Base-by-base conservation (phyloP, 2,797 vertebrate genomes). In the Phyllotis vaccarum region DNA sequence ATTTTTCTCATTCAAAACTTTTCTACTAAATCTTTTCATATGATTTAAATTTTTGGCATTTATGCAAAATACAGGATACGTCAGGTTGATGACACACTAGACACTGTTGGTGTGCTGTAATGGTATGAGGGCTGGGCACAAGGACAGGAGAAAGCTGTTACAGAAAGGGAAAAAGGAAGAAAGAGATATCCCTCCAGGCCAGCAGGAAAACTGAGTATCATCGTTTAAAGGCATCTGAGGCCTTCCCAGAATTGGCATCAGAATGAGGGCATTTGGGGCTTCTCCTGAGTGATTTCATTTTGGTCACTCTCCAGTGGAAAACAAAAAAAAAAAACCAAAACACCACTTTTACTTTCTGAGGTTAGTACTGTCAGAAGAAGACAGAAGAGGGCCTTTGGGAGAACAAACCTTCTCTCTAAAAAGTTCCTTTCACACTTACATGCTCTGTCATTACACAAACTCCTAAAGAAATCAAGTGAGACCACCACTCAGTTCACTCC, bases 251-350 rank as follows among this genome's bases (percentile, higher is more conserved):
- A 98, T 79, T 96, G 97, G 95, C 97, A 96, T 58, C 66, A 46
- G 52, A 96, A 86, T 72, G 81, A 98, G 94, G 93, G 27, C 90
- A 62, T 0, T 49, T 95, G 64, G 94, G 81, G 78, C 60, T 89
- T 49, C 75, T 89, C 88, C 91, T 93, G 78, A 54, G 90, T 96
- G 88, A 97, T 98, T 98, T 97, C 95, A 89, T 94, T 98, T 97
- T 75, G 95, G 81, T 93, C 79, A 94, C 8, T 96, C 94, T 95
- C 91, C 75, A 94, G 87, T 75, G 95, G 85, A 46, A 88, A 40
- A 96, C 97, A 40, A 94, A 93, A 98, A 97, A 96, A n/a, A n/a
- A n/a, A n/a, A n/a, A n/a, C n/a, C 97, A 94, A 98, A 97, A 96
- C 97, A 96, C 98, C 96, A 94, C 90, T 97, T 96, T 97, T 93